Evolutionary conservation across 2,888 invertebrate species (phyloP), one percentile per base, ranked within the genome.

Genomic region (Temnothorax unifasciatus): DNA sequence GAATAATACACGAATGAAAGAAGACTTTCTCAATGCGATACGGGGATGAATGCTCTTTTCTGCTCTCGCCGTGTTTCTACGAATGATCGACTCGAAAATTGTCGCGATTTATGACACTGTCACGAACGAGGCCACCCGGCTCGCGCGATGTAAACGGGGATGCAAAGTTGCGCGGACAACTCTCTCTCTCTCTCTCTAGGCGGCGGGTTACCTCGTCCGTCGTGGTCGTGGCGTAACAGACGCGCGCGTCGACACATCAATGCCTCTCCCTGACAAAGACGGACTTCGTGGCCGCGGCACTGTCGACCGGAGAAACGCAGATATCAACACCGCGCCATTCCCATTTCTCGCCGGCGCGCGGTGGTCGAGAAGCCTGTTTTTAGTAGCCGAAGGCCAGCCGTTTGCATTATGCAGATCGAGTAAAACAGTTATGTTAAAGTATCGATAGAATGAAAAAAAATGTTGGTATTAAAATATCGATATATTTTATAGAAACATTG

Each of bases 261-360:
- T 81, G 79, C 75, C 13, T 74, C 57, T 47, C 59, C 44, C 59
- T 74, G 79, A 81, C 79, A 81, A 81, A 81, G 79, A 81, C 79
- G 47, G 79, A 81, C 79, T 81, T 81, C 79, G 79, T 74, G 76
- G 79, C 79, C 74, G 75, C 74, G 75, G 79, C 34, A 74, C 79
- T 75, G 79, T 75, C 75, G 76, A 81, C 59, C 59, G 59, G 79
- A 81, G 79, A 81, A 81, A 81, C 5, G 75, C 75, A 81, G 79
- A 81, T 81, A 81, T 81, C 79, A 81, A 81, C 75, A 59, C 34
- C 47, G 34, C 57, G 57, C 59, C 59, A 74, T 73, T 59, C 47
- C 79, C 75, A 47, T 59, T 59, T 59, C 47, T 81, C 79, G 29
- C 59, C 13, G 34, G 29, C 29, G 29, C 29, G 3, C 29, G 29